Evolutionary conservation across 2,888 invertebrate genomes (phyloP), one percentile per base, ranked within the genome.

Genomic region (Callimorpha dominula): DNA sequence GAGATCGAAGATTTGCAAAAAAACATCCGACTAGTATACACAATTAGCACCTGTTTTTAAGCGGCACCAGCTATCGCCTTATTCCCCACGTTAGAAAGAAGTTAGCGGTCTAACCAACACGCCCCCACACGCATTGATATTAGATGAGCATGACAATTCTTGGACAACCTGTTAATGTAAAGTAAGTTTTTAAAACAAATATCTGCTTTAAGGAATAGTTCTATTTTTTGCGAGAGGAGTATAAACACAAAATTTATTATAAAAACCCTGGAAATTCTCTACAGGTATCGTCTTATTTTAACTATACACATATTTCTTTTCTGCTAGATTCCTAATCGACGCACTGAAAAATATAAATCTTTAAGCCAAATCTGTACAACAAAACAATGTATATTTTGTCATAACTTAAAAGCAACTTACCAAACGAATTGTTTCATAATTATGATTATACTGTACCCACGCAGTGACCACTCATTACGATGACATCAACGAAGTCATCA

Each of bases 401-500:
- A n/a, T 40, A 49, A 68, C 17, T 62, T n/a, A 62, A 17, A 69
- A 42, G 69, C 4, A 17, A 43, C 43, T 17, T 60, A 57, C 66
- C 46, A 72, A 68, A 50, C 63, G 20, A 71, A 73, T 49, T 65
- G 20, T 76, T 82, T 78, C 77, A 74, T 82, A 75, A 82, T 71
- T 12, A 67, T 71, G 63, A 65, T 60, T 65, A 71, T 72, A 75
- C 73, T 20, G 31, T 46, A 64, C 85, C 84, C 78, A 83, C 83
- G 68, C 81, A 65, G 65, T 68, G 72, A 64, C 71, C 31, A 64
- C 64, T 64, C 49, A 68, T 54, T 75, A 73, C 77, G 78, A 81
- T 87, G 88, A 88, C 89, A 86, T 89, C 82, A 87, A 81, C 88
- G 87, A 77, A 90, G 93, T 93, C 91, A 93, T 86, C 85, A 85